Percentiles rank a stretch among this genome's conserved stretches.
Evolutionary conservation across 2,888 invertebrate species (phyloP).

Genomic region (Nymphalis urticae): DNA sequence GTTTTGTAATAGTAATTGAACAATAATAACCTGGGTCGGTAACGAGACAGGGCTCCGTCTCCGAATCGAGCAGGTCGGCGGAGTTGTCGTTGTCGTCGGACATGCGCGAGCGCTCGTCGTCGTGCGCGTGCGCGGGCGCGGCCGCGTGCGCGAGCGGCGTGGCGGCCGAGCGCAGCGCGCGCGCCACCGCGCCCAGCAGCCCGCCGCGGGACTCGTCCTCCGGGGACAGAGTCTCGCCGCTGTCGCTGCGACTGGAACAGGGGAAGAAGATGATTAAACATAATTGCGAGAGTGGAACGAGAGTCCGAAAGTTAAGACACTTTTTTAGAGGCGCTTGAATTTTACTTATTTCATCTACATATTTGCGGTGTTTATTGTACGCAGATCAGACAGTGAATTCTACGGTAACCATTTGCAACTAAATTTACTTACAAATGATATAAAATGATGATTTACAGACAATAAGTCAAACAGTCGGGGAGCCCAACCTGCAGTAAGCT

Average conservation of each 20-base stretch:
- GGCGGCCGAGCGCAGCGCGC: conserved; percentile 72
- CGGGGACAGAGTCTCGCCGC: conserved; percentile 86
- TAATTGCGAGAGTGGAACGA: too few species aligned
- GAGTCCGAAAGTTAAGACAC: too few species aligned
- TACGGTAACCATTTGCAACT: too few species aligned
- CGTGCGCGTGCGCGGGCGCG: conserved; percentile 41
- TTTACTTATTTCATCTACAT: too few species aligned
- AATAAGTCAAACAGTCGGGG: background rate
- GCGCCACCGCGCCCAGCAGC: conserved; percentile 87
- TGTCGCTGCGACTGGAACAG: conserved; percentile 82
- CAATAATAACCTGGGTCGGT: conserved; percentile 84
- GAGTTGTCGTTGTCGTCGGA: conserved; percentile 86
- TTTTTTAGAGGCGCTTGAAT: too few species aligned
- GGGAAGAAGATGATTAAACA: background rate
- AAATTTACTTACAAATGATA: too few species aligned
- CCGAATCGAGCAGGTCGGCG: conserved; percentile 89
- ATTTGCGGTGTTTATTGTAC: too few species aligned
- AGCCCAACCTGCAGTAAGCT: conserved; percentile 79
- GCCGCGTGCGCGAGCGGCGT: conserved; percentile 37
- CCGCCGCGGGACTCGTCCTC: conserved; percentile 70
- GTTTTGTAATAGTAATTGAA: too few species aligned
- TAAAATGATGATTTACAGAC: too few species aligned
- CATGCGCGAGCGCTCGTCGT: conserved; percentile 65
- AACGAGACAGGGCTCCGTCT: conserved; percentile 91
- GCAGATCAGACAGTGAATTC: too few species aligned